These are phyloP conservation scores for Ophiodon elongatus DNA, from an alignment of 2,113 vertebrate genomes.

Conservation along the genomic window DNA sequence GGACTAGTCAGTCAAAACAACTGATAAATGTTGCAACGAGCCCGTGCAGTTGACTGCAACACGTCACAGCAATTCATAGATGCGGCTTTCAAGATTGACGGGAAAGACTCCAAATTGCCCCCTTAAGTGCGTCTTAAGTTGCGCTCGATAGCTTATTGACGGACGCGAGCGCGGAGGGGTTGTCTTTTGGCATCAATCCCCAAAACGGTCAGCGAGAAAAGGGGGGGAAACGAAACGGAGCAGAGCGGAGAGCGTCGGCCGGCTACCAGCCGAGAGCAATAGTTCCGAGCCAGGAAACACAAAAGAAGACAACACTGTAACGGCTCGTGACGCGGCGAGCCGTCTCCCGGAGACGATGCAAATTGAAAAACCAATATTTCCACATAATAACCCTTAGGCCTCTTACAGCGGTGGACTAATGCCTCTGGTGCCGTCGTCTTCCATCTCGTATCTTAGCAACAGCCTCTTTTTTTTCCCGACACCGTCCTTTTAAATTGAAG, in stretches of 20 bases:
- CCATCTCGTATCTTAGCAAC: constrained; percentile 75
- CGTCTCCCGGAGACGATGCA: constrained; percentile 56
- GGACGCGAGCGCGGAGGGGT: constrained; percentile 8
- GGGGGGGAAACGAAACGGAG: constrained; percentile 12
- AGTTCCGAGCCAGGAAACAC: constrained; percentile 32
- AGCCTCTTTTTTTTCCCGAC: too few species aligned
- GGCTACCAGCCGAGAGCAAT: constrained; percentile 22
- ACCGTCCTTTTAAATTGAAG: constrained; percentile 2
- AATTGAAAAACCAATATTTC: constrained; percentile 74
- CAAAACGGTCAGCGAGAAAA: constrained; percentile 24
- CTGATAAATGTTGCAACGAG: too few species aligned
- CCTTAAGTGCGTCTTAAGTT: constrained; percentile 34
- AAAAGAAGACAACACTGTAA: constrained; percentile 44
- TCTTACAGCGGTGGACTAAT: constrained; percentile 60
- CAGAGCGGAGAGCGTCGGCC: not conserved
- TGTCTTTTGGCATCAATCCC: constrained; percentile 46
- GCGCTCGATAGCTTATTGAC: constrained; percentile 48
- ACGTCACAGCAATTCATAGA: not conserved
- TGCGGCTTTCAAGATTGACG: constrained; percentile 34
- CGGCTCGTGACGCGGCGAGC: too few species aligned
- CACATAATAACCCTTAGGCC: constrained; percentile 56
- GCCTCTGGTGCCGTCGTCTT: constrained; percentile 51
- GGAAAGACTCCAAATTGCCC: constrained; percentile 36
- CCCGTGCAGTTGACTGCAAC: not conserved
- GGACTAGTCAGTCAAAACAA: not conserved